Base-by-base conservation (phyloP, 2,888 invertebrate genomes). In the Phengaris alcon region DNA sequence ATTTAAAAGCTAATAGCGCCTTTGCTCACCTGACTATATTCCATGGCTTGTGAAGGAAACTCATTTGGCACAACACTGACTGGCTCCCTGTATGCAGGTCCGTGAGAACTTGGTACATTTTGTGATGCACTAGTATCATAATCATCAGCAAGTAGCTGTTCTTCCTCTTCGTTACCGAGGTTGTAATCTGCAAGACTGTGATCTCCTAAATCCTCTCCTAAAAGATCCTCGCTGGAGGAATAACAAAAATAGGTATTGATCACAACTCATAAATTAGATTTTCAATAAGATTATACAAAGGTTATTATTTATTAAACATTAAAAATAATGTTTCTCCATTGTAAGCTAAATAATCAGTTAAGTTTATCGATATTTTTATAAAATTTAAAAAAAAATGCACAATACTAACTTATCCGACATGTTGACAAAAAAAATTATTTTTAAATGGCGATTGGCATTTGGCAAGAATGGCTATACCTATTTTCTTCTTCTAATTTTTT, bases 331-430 rank as follows among this genome's bases (percentile, higher is more conserved):
- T 35, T 35, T 35, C 35, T 35, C 0, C 35, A 35, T 35, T 35
- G 35, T 35, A 35, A 35, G 9, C 22, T 35, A n/a, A 22, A 22
- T 22, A 10, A 12, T 64, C 12, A 9, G 64, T 12, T 6, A 54
- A 6, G 6, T 69, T 72, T 35, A 72, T 72, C 35, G 10, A 22
- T 72, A 22, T 35, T 22, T 35, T 72, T 6, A 48, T 13, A 52
- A 51, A 12, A 69, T 6, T 48, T 22, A 59, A 69, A 3, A n/a
- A 68, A 75, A 68, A 68, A 35, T 77, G 55, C 78, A 77, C 78
- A 77, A 78, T 83, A 92, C 92, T 88, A 87, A 93, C 93, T 90
- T 91, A 85, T 93, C 93, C 89, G 93, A 93, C 93, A 93, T 93
- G 86, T 91, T 92, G 88, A 84, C 84, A 86, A 84, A 82, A 83